A percentile compares a stretch with the other conserved stretches of the same genome.
Conservation (phyloP, 2,888 invertebrate species). For the Atrina japonica region DNA sequence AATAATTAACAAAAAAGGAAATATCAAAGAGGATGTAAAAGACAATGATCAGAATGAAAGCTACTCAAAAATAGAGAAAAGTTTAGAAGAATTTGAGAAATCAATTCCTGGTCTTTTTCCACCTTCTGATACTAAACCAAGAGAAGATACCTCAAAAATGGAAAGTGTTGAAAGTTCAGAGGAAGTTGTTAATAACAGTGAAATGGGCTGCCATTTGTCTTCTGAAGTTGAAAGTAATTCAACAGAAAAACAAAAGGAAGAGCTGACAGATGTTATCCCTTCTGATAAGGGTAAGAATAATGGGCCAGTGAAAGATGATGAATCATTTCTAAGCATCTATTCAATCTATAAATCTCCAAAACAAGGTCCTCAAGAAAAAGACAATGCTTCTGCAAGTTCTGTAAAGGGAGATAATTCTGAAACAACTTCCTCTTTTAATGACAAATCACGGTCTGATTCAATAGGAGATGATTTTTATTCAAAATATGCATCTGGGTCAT, state of each 20-base stretch:
- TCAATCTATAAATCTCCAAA: slow-evolving; percentile 3
- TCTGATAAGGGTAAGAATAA: no score
- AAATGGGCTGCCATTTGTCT: not conserved
- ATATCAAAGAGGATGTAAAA: not conserved
- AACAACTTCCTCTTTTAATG: no score
- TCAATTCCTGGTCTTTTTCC: not conserved
- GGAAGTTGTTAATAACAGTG: not conserved
- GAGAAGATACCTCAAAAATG: not conserved
- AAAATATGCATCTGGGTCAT: slow-evolving; percentile 47
- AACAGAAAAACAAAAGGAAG: no score
- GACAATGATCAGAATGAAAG: not conserved
- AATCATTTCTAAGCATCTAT: no score
- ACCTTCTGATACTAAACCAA: not conserved
- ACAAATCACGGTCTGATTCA: slow-evolving; percentile 20
- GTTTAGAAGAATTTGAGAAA: slow-evolving; percentile 20
- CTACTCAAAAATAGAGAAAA: slow-evolving; percentile 10
- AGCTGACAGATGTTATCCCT: no score
- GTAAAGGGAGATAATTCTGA: no score
- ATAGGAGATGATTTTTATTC: slow-evolving; percentile 61
- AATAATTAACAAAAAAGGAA: not conserved
- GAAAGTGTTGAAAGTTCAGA: not conserved
- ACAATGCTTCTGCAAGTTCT: no score
- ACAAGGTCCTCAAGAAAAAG: no score
- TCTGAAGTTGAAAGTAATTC: not conserved
- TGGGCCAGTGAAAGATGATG: no score